These are phyloP conservation scores for Cephus spinipes DNA, from an alignment of 2,888 invertebrate genomes.

Conservation along the genomic window DNA sequence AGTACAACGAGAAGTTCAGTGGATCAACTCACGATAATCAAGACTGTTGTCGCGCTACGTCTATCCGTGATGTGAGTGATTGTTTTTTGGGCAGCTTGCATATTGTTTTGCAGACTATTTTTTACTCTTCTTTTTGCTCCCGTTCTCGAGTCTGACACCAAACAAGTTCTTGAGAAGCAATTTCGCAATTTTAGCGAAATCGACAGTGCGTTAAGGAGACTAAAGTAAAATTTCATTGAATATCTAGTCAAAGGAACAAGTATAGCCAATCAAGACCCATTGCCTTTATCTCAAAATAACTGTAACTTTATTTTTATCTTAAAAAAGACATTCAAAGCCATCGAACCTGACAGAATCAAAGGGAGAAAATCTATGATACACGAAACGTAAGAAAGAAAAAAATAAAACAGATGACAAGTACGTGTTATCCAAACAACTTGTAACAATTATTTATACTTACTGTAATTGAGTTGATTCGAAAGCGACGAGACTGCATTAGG, in stretches of 20 bases:
- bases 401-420: background rate
- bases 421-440: background rate
- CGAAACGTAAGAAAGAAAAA: background rate
- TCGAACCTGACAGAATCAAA: background rate
- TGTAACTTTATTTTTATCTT: background rate
- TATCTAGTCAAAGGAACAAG: background rate
- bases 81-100: background rate
- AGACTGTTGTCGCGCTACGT: background rate
- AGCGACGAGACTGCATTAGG: background rate
- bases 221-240: background rate
- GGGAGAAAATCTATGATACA: background rate
- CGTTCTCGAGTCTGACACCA: background rate
- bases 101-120: background rate
- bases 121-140: background rate
- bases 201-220: background rate
- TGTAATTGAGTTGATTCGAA: background rate
- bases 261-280: background rate
- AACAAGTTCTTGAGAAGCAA: background rate
- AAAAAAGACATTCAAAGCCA: background rate
- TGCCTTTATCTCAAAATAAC: background rate
- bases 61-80: background rate
- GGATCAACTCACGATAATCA: background rate
- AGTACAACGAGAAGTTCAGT: background rate
- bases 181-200: background rate
- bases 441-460: background rate